phyloP scores from a whole-genome alignment of 2,113 vertebrate species.

The Mus pahari region DNA sequence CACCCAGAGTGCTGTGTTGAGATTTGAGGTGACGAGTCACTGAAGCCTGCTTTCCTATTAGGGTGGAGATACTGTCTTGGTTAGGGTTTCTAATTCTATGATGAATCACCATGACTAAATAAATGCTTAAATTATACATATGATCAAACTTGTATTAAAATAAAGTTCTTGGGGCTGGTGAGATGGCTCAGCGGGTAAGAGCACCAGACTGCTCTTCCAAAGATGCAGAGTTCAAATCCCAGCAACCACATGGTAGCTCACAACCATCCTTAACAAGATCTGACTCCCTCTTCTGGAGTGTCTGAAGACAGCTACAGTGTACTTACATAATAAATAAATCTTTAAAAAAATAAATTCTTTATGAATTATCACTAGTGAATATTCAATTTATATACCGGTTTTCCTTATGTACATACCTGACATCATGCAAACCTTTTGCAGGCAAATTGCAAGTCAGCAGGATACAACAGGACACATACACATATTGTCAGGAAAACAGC shows the following conservation, averaged over 20 bases:
- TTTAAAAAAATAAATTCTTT: no score
- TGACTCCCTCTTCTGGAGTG: no score
- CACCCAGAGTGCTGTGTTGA: background rate
- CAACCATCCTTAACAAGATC: no score
- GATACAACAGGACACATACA: background rate
- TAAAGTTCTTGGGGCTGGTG: no score
- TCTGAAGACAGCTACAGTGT: no score
- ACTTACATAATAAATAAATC: no score
- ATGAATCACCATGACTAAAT: background rate
- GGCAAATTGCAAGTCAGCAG: background rate
- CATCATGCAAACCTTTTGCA: no score
- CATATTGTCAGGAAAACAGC: background rate
- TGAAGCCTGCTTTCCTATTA: background rate
- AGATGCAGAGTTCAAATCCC: no score
- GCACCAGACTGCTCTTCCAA: no score
- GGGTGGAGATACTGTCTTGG: background rate
- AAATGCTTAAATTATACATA: background rate
- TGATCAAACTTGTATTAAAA: background rate
- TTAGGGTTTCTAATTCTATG: background rate
- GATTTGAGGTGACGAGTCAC: background rate
- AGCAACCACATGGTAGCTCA: no score
- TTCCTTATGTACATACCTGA: background rate
- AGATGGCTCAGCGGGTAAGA: no score
- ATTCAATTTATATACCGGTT: background rate
- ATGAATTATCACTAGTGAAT: background rate